phyloP scores from a whole-genome alignment of 1,140 invertebrate genomes.

The Gryon sp. region DNA sequence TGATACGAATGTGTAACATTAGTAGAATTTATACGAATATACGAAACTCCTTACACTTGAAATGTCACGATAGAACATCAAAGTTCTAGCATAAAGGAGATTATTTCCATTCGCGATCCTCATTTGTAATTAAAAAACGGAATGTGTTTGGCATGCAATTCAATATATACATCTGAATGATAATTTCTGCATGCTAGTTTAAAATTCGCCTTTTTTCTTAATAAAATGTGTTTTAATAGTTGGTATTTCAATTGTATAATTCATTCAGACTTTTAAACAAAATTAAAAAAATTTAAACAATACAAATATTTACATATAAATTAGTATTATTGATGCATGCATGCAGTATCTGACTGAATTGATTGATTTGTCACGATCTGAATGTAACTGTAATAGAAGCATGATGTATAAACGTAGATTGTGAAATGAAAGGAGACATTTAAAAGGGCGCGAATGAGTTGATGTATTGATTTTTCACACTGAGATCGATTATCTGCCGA shows the following conservation, averaged over 20 bases:
- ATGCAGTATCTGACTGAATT: neutral
- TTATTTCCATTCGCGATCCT: constrained; percentile 15
- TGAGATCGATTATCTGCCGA: constrained; percentile 37
- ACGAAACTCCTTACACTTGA: constrained; percentile 18
- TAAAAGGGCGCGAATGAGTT: neutral
- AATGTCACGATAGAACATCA: constrained; percentile 7
- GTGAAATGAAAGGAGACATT: neutral
- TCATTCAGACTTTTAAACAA: too few relatives aligned
- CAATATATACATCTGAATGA: neutral
- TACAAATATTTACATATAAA: too few relatives aligned
- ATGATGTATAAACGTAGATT: neutral
- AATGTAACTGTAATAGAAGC: neutral
- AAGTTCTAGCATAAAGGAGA: constrained; percentile 16
- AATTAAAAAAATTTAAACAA: too few relatives aligned
- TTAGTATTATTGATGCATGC: neutral
- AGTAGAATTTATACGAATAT: constrained; percentile 5
- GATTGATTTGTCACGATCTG: constrained; percentile 4
- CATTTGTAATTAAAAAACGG: too few relatives aligned
- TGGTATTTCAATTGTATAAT: too few relatives aligned
- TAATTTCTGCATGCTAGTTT: neutral
- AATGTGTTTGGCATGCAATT: too few relatives aligned
- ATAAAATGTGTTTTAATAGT: too few relatives aligned
- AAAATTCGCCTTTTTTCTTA: too few relatives aligned
- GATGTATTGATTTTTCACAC: constrained; percentile 7
- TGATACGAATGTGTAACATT: constrained; percentile 15